Percentiles rank a stretch among this genome's conserved stretches.
Conservation (phyloP, 2,888 invertebrate genomes). For the Melanchra persicariae region DNA sequence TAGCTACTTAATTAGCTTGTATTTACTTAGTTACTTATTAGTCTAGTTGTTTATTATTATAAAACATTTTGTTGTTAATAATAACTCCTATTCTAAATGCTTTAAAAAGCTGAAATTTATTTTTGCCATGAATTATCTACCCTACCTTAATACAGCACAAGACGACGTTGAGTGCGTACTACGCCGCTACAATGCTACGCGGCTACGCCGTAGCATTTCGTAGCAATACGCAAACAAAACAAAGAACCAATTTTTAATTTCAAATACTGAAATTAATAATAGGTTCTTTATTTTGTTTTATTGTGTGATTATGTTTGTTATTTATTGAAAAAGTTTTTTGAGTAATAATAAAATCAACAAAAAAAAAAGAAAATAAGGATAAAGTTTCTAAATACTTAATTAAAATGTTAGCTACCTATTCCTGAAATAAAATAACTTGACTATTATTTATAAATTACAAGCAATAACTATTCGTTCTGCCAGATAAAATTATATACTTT, state of each 20-base stretch:
- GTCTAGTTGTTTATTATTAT: too few relatives aligned
- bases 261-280: not conserved
- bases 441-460: not conserved
- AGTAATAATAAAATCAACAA: too few relatives aligned
- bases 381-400: not conserved
- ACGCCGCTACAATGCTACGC: slow-evolving; percentile 35
- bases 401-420: not conserved
- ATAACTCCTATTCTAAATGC: too few relatives aligned
- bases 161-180: slow-evolving; percentile 16
- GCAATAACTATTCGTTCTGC: not conserved
- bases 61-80: too few relatives aligned
- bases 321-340: too few relatives aligned
- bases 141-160: not conserved
- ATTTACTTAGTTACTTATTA: too few relatives aligned
- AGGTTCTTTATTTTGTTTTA: not conserved
- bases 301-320: not conserved
- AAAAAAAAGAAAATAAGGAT: too few relatives aligned
- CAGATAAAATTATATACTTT: not conserved
- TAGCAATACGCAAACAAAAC: slow-evolving; percentile 30
- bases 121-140: too few relatives aligned
- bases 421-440: not conserved
- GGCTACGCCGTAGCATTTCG: slow-evolving; percentile 46
- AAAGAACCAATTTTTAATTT: too few relatives aligned
- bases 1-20: too few relatives aligned
- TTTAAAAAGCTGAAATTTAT: too few relatives aligned